Conservation (phyloP, 2,797 vertebrate species). For the Eremophila alpestris region DNA sequence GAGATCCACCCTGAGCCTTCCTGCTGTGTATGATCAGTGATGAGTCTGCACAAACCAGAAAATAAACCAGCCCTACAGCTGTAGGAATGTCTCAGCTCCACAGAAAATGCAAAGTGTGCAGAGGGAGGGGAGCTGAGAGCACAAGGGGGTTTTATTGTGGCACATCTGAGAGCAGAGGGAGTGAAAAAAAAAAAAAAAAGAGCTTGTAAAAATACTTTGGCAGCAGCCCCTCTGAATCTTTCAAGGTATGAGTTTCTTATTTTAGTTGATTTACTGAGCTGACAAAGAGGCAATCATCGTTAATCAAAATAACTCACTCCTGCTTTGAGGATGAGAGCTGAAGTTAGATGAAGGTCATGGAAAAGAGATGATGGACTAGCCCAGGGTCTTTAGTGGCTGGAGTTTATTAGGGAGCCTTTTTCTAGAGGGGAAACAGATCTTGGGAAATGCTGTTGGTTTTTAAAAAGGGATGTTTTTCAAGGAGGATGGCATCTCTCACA, state of each 20-base stretch:
- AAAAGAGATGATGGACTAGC: slow-evolving; percentile 50
- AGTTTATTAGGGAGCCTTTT: not conserved
- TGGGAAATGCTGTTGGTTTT: not conserved
- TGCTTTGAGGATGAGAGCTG: slow-evolving; percentile 23
- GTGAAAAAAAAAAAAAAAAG: slow-evolving; percentile 32
- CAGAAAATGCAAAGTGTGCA: not conserved
- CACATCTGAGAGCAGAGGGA: not conserved
- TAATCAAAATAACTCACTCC: slow-evolving; percentile 69
- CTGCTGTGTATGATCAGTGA: not conserved
- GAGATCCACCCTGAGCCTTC: not conserved
- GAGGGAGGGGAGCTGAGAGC: not conserved
- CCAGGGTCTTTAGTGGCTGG: not conserved
- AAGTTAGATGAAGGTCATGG: slow-evolving; percentile 65
- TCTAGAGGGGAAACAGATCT: not conserved
- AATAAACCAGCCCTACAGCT: not conserved
- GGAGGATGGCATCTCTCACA: not conserved
- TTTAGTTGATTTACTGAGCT: slow-evolving; percentile 64
- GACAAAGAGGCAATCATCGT: slow-evolving; percentile 67
- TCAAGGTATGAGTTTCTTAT: slow-evolving; percentile 65
- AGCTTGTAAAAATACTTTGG: slow-evolving; percentile 54
- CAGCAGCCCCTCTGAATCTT: slow-evolving; percentile 53
- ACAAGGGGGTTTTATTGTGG: not conserved
- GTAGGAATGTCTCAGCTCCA: not conserved
- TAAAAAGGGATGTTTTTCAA: not conserved
- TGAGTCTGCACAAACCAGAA: not conserved